These are phyloP conservation scores for Ctenochaetus hawaiiensis DNA, from an alignment of 2,797 vertebrate species.

Conservation along the genomic window DNA sequence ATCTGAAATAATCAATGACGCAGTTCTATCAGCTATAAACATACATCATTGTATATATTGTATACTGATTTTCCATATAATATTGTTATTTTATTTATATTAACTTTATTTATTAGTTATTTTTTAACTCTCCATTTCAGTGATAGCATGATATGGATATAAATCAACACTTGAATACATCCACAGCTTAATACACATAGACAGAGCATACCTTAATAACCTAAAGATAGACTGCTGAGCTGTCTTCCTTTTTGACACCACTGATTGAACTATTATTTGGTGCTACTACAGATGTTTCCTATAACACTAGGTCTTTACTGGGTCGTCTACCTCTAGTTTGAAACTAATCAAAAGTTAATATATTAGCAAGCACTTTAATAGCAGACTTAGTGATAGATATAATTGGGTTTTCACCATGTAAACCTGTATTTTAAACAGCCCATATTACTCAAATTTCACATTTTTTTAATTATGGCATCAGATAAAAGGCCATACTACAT, in stretches of 20 bases:
- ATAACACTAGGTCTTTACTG: not conserved
- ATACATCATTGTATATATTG: not conserved
- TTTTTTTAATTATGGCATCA: not conserved
- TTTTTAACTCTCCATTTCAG: not conserved
- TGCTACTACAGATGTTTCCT: conserved; percentile 1
- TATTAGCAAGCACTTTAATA: not conserved
- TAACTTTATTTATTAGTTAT: not conserved
- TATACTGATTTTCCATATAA: not conserved
- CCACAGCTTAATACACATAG: not conserved
- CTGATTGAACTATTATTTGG: not conserved
- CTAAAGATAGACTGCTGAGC: not conserved
- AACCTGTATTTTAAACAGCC: not conserved
- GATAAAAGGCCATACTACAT: not conserved
- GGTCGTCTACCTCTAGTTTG: not conserved
- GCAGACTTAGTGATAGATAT: not conserved
- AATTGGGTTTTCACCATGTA: not conserved
- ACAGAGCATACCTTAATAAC: not conserved
- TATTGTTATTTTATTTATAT: not conserved
- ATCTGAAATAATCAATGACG: not conserved
- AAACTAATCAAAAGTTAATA: not conserved
- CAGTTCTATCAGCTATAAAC: not conserved
- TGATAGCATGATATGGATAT: not conserved
- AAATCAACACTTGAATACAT: not conserved
- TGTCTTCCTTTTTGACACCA: not conserved
- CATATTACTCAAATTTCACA: not conserved